These are phyloP conservation scores for Lutraria rhynchaena DNA, from an alignment of 1,140 invertebrate species.

Conservation along the genomic window DNA sequence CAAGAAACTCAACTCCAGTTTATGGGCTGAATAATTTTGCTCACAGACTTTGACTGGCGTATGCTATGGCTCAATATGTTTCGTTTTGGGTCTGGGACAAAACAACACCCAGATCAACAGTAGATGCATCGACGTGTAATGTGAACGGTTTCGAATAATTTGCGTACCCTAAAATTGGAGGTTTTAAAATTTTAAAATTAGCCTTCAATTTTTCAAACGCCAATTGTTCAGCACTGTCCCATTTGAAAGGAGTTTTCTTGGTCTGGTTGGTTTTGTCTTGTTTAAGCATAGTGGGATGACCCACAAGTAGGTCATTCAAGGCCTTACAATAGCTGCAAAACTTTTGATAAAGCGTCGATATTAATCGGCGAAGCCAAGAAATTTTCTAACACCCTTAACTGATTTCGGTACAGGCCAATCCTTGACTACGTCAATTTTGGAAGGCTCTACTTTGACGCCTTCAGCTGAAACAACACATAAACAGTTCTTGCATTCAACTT, in stretches of 20 bases:
- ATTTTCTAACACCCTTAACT: conserved; percentile 62
- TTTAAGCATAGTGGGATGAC: conserved; percentile 11
- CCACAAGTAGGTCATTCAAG: conserved; percentile 63
- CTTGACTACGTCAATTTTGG: conserved; percentile 64
- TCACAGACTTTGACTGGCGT: conserved; percentile 43
- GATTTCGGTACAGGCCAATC: conserved; percentile 78
- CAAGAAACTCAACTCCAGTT: too few relatives aligned
- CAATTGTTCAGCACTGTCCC: conserved; percentile 51
- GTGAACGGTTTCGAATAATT: conserved; percentile 59
- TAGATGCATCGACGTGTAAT: conserved; percentile 65
- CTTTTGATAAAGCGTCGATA: conserved; percentile 79
- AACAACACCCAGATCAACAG: conserved; percentile 61
- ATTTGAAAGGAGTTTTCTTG: too few relatives aligned
- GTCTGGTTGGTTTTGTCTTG: conserved; percentile 9
- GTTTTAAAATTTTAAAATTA: neutral
- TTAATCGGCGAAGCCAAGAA: too few relatives aligned
- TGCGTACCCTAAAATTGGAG: conserved; percentile 63
- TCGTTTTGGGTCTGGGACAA: conserved; percentile 63
- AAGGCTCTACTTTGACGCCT: conserved; percentile 65
- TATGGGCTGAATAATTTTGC: too few relatives aligned
- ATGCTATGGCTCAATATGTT: conserved; percentile 3
- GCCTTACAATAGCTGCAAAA: conserved; percentile 68
- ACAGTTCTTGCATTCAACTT: conserved; percentile 61
- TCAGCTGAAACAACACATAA: conserved; percentile 63
- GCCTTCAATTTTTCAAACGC: conserved; percentile 63